These are phyloP conservation scores for Phrynocephalus vlangalii DNA, from an alignment of 2,797 vertebrate genomes.

Conservation along the genomic window DNA sequence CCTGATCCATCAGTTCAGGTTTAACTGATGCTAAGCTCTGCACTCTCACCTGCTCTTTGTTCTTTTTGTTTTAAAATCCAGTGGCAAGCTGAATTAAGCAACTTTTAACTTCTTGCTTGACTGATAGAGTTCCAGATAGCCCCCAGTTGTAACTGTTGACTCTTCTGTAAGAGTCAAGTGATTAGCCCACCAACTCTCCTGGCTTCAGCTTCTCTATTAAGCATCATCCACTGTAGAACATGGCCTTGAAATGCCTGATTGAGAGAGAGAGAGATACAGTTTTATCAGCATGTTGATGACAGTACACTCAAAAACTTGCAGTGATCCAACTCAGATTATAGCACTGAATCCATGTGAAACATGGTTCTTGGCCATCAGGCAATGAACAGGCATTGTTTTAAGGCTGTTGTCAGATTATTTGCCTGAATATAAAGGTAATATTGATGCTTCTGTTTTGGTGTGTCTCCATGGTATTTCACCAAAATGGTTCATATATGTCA, in stretches of 20 bases:
- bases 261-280: not conserved
- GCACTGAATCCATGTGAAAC: not conserved
- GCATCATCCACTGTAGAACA: not conserved
- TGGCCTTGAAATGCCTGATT: not conserved
- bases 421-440: not conserved
- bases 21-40: not conserved
- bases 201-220: not conserved
- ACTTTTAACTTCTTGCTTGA: not conserved
- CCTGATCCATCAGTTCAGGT: not conserved
- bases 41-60: too few species aligned
- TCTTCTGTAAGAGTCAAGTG: not conserved
- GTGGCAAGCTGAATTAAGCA: not conserved
- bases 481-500: too few species aligned
- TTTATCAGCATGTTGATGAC: not conserved
- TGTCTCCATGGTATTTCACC: too few species aligned
- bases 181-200: not conserved
- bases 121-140: not conserved
- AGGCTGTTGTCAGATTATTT: not conserved
- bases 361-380: not conserved
- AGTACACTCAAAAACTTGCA: not conserved
- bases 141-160: not conserved
- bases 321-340: not conserved
- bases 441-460: not conserved
- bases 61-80: not conserved
- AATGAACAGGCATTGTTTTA: not conserved